Evolutionary conservation across 2,797 vertebrate genomes (phyloP), one percentile per base, ranked within the genome.

Genomic region (Tadarida brasiliensis): DNA sequence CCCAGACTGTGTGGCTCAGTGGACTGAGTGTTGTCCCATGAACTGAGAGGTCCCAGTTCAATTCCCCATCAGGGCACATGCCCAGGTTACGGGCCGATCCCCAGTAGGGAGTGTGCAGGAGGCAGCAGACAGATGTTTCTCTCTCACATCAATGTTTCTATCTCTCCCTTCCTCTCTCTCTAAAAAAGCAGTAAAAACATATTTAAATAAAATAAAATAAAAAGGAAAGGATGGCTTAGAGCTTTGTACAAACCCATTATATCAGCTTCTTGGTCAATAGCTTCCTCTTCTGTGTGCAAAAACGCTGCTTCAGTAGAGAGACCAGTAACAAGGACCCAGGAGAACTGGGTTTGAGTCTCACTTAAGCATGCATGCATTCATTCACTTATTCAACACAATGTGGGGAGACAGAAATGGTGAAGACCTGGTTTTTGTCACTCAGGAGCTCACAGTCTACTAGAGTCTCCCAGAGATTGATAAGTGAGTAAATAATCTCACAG

Each of bases 261-360:
- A 54, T 70, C 81, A 95, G 30, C 51, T 97, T 24, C 14, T 44
- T 85, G 57, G n/a, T 92, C 61, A 91, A 80, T 24, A 80, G 33
- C 20, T 47, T 91, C 59, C 77, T 91, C 22, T 30, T 94, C 39
- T 47, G 14, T 20, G 65, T 91, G 67, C 54, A 83, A 44, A 94
- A 61, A 35, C 91, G 59, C 19, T 67, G 33, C 87, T 91, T 93
- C 5, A 8, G 63, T 33, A 90, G 49, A 96, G 15, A 94, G 11
- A 44, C 49, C 57, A 39, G 56, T 19, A 30, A 47, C 2, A 63
- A 85, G 65, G 71, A 90, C n/a, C n/a, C 67, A 63, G 15, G 20
- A 87, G 39, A 84, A 74, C 54, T 17, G 20, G 7, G 22, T 76
- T 78, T 89, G 59, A 68, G 65, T 84, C 39, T 68, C 63, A 57